These are phyloP conservation scores for Thunnus thynnus DNA, from an alignment of 2,113 vertebrate species.

Conservation along the genomic window DNA sequence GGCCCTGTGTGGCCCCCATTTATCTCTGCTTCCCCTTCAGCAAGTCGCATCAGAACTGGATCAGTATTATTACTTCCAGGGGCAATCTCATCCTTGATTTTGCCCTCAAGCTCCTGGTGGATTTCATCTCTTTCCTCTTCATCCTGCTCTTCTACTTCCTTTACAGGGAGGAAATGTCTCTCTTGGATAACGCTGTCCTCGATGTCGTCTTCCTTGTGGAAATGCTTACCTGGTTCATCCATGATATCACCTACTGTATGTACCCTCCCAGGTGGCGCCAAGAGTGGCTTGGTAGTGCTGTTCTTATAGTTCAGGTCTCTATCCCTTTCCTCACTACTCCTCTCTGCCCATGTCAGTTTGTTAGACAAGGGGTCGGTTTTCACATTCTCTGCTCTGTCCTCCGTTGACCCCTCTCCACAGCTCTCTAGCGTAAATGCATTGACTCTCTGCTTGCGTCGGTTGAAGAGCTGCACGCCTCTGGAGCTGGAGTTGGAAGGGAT, in stretches of 20 bases:
- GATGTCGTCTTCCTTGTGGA: constrained; percentile 52
- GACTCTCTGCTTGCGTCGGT: constrained; percentile 91
- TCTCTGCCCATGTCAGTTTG: constrained; percentile 80
- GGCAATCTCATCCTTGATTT: constrained; percentile 60
- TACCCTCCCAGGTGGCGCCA: constrained; percentile 45
- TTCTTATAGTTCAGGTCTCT: constrained; percentile 66
- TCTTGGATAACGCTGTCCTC: constrained; percentile 70
- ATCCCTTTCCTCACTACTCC: constrained; percentile 76
- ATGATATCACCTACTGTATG: constrained; percentile 77
- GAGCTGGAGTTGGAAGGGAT: constrained; percentile 90
- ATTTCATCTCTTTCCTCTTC: constrained; percentile 63
- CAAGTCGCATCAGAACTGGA: constrained; percentile 48
- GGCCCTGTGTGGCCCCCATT: constrained; percentile 50
- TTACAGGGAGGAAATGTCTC: constrained; percentile 85
- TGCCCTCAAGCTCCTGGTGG: constrained; percentile 54
- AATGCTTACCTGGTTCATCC: constrained; percentile 81
- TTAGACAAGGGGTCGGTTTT: constrained; percentile 58
- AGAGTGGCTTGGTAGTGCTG: constrained; percentile 47
- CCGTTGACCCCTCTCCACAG: constrained; percentile 65
- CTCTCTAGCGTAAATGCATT: constrained; percentile 89
- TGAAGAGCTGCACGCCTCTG: constrained; percentile 94
- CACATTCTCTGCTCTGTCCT: constrained; percentile 62
- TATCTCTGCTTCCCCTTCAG: constrained; percentile 50
- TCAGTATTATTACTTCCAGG: constrained; percentile 52
- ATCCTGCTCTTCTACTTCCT: constrained; percentile 78